phyloP scores from a whole-genome alignment of 2,888 invertebrate genomes.

The Amphipoea oculea region DNA sequence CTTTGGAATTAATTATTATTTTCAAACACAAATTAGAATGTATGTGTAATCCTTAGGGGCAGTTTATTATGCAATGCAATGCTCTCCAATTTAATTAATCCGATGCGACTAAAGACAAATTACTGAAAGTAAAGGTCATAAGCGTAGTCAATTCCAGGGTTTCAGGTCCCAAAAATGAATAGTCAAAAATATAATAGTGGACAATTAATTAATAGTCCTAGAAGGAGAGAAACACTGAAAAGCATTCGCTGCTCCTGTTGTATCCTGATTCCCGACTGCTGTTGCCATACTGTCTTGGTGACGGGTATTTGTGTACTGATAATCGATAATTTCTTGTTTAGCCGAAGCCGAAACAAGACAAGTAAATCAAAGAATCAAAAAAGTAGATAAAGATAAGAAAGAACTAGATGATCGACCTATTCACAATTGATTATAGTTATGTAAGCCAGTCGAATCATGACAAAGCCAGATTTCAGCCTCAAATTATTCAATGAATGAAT shows the following conservation, averaged over 20 bases:
- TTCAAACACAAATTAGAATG: background rate
- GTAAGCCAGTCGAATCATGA: background rate
- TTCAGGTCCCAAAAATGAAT: background rate
- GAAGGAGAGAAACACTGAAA: background rate
- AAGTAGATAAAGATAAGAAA: background rate
- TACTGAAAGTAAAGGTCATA: conserved; percentile 2
- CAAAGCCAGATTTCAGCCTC: background rate
- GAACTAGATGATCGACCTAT: too few relatives aligned
- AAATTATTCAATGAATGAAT: background rate
- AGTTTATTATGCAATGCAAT: background rate
- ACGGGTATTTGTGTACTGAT: background rate
- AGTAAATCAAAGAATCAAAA: background rate
- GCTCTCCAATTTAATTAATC: background rate
- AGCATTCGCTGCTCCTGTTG: background rate
- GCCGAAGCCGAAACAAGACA: background rate
- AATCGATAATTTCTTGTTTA: background rate
- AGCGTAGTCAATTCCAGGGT: conserved; percentile 8
- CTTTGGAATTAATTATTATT: conserved; percentile 15
- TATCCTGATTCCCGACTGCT: background rate
- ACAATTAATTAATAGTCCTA: background rate
- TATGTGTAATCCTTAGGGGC: background rate
- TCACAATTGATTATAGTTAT: background rate
- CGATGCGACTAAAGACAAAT: background rate
- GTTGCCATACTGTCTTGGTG: background rate
- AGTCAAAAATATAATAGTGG: too few relatives aligned